Evolutionary conservation across 1,140 invertebrate genomes (phyloP).

Genomic region (Nebria ingens): DNA sequence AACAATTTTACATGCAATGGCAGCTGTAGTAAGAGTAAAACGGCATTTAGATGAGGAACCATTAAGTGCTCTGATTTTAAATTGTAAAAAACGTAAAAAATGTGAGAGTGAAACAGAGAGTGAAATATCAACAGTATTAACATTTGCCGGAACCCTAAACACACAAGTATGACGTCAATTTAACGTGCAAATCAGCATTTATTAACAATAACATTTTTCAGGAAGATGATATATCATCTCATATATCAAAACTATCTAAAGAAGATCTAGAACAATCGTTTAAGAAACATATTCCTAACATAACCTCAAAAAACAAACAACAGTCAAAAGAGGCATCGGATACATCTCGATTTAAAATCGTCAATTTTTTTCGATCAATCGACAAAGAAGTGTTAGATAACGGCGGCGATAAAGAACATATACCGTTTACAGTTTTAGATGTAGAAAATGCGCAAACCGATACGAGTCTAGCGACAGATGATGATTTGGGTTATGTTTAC

Average conservation of each 20-base stretch:
- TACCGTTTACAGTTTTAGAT: constrained; percentile 31
- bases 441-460: constrained; percentile 27
- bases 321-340: constrained; percentile 33
- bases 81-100: constrained; percentile 41
- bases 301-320: constrained; percentile 37
- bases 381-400: constrained; percentile 11
- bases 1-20: constrained; percentile 31
- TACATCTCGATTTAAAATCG: constrained; percentile 39
- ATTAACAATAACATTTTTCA: constrained; percentile 19
- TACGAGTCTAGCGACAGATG: constrained; percentile 10
- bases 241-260: constrained; percentile 29
- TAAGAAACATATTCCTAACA: constrained; percentile 35
- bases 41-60: constrained; percentile 44
- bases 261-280: constrained; percentile 29
- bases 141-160: constrained; percentile 45
- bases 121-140: constrained; percentile 37
- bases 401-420: constrained; percentile 11
- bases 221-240: constrained; percentile 33
- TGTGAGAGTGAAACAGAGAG: constrained; percentile 22
- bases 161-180: constrained; percentile 27
- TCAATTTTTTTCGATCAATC: constrained; percentile 32
- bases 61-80: constrained; percentile 40
- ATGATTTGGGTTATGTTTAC: constrained; percentile 38
- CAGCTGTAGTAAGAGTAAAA: constrained; percentile 45
- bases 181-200: background rate